Percentiles rank a stretch among this genome's conserved stretches.
phyloP scores from a whole-genome alignment of 2,888 invertebrate species.

The Gari tellinella region DNA sequence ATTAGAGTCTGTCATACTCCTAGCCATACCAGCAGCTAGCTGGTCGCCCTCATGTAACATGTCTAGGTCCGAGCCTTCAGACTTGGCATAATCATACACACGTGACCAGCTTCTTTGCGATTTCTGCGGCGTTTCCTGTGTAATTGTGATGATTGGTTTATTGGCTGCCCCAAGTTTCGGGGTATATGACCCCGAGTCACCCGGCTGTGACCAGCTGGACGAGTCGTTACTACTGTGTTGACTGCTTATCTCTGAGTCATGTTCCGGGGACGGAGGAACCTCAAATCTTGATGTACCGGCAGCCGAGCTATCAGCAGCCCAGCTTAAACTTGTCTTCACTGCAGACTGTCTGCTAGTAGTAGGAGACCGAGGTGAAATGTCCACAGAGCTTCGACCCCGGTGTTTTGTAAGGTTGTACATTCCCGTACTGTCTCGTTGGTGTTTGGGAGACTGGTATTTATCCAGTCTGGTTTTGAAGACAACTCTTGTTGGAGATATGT shows the following conservation, averaged over 20 bases:
- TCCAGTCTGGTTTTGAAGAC: conserved; percentile 55
- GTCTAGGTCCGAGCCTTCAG: conserved; percentile 88
- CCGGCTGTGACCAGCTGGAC: conserved; percentile 70
- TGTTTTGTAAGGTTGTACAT: conserved; percentile 20
- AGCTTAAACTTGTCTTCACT: conserved; percentile 52
- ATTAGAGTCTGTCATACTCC: conserved; percentile 83
- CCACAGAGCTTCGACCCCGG: conserved; percentile 35
- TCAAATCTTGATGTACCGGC: conserved; percentile 41
- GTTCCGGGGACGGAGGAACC: conserved; percentile 64
- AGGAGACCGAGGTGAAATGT: conserved; percentile 8
- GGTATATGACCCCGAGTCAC: conserved; percentile 17
- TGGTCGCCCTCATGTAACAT: conserved; percentile 89
- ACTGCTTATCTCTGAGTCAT: conserved; percentile 73
- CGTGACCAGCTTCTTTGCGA: conserved; percentile 40
- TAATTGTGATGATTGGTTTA: conserved; percentile 97
- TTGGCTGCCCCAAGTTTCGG: conserved; percentile 48
- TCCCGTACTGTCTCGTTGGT: conserved; percentile 42
- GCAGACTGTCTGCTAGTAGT: conserved; percentile 48
- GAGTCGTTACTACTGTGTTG: conserved; percentile 75
- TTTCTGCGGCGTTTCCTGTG: conserved; percentile 83
- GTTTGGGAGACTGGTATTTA: conserved; percentile 42
- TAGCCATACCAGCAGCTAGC: conserved; percentile 83
- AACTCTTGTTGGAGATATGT: conserved; percentile 43
- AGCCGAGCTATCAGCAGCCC: conserved; percentile 84
- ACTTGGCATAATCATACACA: conserved; percentile 84